phyloP scores from a whole-genome alignment of 2,888 invertebrate species.

The Protophormia terraenovae region DNA sequence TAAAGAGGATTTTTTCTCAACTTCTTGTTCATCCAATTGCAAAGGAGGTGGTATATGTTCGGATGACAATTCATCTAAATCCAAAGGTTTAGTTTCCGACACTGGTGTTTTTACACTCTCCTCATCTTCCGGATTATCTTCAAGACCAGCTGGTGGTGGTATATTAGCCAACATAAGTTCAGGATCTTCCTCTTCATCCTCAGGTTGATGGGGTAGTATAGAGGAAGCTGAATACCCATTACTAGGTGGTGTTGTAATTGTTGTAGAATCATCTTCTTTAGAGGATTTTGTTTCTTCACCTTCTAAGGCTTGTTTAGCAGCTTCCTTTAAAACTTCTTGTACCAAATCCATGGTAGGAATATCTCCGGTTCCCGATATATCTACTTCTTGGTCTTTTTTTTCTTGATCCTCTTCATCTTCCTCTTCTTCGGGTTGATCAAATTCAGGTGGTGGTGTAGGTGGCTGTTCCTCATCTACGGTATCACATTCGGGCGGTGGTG shows the following conservation, averaged over 20 bases:
- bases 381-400: slow-evolving; percentile 33
- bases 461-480: slow-evolving; percentile 66
- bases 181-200: slow-evolving; percentile 75
- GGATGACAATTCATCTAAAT: slow-evolving; percentile 68
- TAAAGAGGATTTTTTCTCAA: slow-evolving; percentile 28
- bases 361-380: slow-evolving; percentile 69
- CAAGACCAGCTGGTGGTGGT: slow-evolving; percentile 74
- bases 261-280: slow-evolving; percentile 79
- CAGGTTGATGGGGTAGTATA: slow-evolving; percentile 76
- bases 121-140: slow-evolving; percentile 67
- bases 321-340: slow-evolving; percentile 62
- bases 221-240: slow-evolving; percentile 79
- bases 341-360: slow-evolving; percentile 67
- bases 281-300: slow-evolving; percentile 74
- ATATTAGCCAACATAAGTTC: slow-evolving; percentile 72
- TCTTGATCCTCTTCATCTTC: slow-evolving; percentile 16
- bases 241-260: slow-evolving; percentile 79
- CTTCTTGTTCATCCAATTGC: slow-evolving; percentile 60
- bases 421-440: slow-evolving; percentile 56
- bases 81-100: slow-evolving; percentile 67
- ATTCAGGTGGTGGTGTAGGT: slow-evolving; percentile 72
- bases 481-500: slow-evolving; percentile 65
- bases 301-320: slow-evolving; percentile 63
- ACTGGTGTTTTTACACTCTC: slow-evolving; percentile 65
- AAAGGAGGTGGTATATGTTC: slow-evolving; percentile 49